Percentiles rank a stretch among this genome's conserved stretches.
Conservation (phyloP, 1,140 invertebrate species). For the Bicyclus anynana region DNA sequence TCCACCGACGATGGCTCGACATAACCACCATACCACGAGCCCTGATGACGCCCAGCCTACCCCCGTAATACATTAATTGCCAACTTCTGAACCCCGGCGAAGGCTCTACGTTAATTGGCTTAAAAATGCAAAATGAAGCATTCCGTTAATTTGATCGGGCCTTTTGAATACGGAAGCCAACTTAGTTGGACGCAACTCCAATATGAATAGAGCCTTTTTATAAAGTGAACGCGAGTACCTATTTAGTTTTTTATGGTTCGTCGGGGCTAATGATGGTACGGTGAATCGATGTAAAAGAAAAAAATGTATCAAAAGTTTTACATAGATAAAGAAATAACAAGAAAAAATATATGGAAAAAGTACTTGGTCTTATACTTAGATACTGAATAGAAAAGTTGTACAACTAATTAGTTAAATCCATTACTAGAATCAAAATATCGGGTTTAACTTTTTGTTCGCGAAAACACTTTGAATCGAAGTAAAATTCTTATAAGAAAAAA, state of each 20-base stretch:
- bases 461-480: too few relatives aligned
- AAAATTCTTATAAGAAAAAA: too few relatives aligned
- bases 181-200: conserved; percentile 49
- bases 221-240: conserved; percentile 14
- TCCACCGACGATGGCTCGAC: conserved; percentile 32
- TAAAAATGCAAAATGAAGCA: conserved; percentile 52
- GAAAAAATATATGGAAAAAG: too few relatives aligned
- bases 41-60: conserved; percentile 17
- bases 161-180: conserved; percentile 44
- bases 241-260: conserved; percentile 9
- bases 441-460: too few relatives aligned
- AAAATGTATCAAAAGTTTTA: not conserved
- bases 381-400: too few relatives aligned
- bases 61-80: conserved; percentile 17
- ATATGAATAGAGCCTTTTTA: conserved; percentile 41
- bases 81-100: conserved; percentile 14
- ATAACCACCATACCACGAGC: conserved; percentile 41
- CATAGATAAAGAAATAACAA: too few relatives aligned
- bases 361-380: too few relatives aligned
- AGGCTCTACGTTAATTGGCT: conserved; percentile 38
- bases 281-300: not conserved
- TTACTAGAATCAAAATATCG: too few relatives aligned
- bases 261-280: not conserved
- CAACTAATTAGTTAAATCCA: too few relatives aligned
- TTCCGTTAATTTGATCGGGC: conserved; percentile 55